Conservation (phyloP, 2,888 invertebrate species). For the Drosophila helvetica region DNA sequence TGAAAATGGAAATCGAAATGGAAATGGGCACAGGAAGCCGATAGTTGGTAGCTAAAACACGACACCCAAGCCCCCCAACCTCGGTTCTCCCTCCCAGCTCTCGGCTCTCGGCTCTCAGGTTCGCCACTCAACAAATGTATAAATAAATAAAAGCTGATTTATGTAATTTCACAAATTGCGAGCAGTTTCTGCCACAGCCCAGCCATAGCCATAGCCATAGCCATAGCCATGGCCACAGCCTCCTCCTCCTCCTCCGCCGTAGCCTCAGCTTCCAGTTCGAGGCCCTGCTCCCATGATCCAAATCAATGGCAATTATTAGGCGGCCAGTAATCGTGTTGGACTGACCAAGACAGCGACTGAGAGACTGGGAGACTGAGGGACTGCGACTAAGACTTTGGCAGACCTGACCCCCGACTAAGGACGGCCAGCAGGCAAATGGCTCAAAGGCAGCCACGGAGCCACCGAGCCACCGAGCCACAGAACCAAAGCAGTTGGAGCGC, state of each 20-base stretch:
- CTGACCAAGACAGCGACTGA: constrained; percentile 34
- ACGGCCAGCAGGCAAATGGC: constrained; percentile 23
- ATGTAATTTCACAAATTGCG: constrained; percentile 80
- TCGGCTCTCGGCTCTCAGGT: neutral
- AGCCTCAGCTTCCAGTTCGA: constrained; percentile 20
- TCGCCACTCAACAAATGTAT: constrained; percentile 68
- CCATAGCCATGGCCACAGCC: neutral
- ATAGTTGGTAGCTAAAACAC: constrained; percentile 44
- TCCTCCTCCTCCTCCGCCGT: too few relatives aligned
- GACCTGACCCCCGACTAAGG: constrained; percentile 21
- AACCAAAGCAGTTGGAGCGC: neutral
- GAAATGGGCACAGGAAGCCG: constrained; percentile 31
- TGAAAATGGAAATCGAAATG: constrained; percentile 14
- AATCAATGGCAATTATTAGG: constrained; percentile 79
- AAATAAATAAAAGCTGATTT: constrained; percentile 80
- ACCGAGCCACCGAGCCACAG: neutral
- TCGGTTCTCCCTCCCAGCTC: neutral
- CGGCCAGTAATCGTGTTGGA: constrained; percentile 66
- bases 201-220: neutral
- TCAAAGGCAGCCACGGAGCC: constrained; percentile 22
- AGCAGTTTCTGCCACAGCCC: constrained; percentile 37
- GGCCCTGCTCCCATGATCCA: constrained; percentile 45
- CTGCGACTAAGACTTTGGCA: constrained; percentile 29
- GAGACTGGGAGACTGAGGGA: neutral
- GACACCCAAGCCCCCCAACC: constrained; percentile 36